Evolutionary conservation across 2,113 vertebrate genomes (phyloP), one percentile per base, ranked within the genome.

Genomic region (Calidris pugnax): DNA sequence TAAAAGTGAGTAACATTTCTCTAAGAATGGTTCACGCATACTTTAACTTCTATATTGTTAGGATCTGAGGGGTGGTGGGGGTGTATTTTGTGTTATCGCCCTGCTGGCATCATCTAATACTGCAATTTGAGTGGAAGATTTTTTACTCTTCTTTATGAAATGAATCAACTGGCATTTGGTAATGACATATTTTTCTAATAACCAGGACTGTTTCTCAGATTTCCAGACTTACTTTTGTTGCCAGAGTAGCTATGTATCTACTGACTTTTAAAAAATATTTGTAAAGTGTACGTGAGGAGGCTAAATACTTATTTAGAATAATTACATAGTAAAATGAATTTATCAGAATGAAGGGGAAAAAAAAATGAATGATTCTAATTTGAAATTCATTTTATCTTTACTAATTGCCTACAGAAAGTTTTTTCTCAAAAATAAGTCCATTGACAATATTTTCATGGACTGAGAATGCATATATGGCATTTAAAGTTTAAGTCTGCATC

Each of bases 391-490:
- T 53, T 67, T 37, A 74, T 35, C 30, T 48, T 4, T 48, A 48
- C 4, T 62, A 39, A 48, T 83, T 64, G 17, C 51, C 53, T 94
- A n/a, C 32, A 95, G 69, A 95, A 91, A 86, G 7, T n/a, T 95
- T 80, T 95, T 22, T 82, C 55, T 95, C 68, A 94, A 45, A 79
- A 93, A 35, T 85, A 63, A 72, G 28, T 85, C 59, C 17, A 50
- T n/a, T 84, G 91, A 87, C 47, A 56, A 4, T 80, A 78, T 94
- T 96, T 94, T 87, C n/a, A 94, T 90, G 43, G 88, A 91, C 17
- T 33, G 10, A 51, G 27, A 47, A 91, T 74, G 2, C 6, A 74
- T 37, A 20, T 73, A 7, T 43, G 28, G 11, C 19, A 45, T 80
- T 91, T 80, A 53, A 51, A 41, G 13, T 50, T 55, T 59, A 64